These are phyloP conservation scores for Cantharis lateralis DNA, from an alignment of 2,888 invertebrate genomes.

Conservation along the genomic window DNA sequence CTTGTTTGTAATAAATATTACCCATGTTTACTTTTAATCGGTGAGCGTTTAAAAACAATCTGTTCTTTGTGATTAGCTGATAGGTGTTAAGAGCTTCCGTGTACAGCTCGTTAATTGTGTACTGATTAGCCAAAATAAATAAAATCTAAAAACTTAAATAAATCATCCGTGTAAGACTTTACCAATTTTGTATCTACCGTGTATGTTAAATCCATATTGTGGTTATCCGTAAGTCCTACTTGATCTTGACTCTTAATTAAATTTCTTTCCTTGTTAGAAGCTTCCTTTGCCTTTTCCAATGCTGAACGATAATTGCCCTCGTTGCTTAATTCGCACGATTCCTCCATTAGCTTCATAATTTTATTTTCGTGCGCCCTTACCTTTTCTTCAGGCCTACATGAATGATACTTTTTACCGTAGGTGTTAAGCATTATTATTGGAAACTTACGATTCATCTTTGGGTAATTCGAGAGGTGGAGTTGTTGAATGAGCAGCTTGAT, in stretches of 20 bases:
- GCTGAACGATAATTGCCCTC: slow-evolving; percentile 69
- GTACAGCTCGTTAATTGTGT: slow-evolving; percentile 91
- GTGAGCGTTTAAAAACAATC: slow-evolving; percentile 91
- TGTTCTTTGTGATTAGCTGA: slow-evolving; percentile 90
- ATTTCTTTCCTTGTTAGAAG: slow-evolving; percentile 89
- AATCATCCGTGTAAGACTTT: neutral
- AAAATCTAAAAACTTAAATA: slow-evolving; percentile 69
- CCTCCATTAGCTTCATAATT: slow-evolving; percentile 88
- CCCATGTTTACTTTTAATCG: slow-evolving; percentile 97
- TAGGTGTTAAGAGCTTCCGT: slow-evolving; percentile 96
- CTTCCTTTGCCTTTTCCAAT: slow-evolving; percentile 93
- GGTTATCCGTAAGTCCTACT: slow-evolving; percentile 83
- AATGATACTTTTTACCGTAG: neutral
- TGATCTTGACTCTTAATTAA: slow-evolving; percentile 92
- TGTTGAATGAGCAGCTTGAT: slow-evolving; percentile 63
- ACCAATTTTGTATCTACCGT: slow-evolving; percentile 63
- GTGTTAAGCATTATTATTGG: neutral
- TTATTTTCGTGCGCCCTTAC: slow-evolving; percentile 86
- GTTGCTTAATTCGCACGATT: slow-evolving; percentile 76
- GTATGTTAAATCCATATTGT: slow-evolving; percentile 95
- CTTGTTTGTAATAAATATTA: slow-evolving; percentile 95
- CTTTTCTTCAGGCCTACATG: slow-evolving; percentile 83
- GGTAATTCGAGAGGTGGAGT: slow-evolving; percentile 70
- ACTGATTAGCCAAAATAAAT: slow-evolving; percentile 95
- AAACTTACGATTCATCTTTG: slow-evolving; percentile 76